A percentile compares a stretch with the other conserved stretches of the same genome.
These are phyloP conservation scores for Drosophila macrospina DNA, from an alignment of 2,888 invertebrate genomes.

Conservation along the genomic window DNA sequence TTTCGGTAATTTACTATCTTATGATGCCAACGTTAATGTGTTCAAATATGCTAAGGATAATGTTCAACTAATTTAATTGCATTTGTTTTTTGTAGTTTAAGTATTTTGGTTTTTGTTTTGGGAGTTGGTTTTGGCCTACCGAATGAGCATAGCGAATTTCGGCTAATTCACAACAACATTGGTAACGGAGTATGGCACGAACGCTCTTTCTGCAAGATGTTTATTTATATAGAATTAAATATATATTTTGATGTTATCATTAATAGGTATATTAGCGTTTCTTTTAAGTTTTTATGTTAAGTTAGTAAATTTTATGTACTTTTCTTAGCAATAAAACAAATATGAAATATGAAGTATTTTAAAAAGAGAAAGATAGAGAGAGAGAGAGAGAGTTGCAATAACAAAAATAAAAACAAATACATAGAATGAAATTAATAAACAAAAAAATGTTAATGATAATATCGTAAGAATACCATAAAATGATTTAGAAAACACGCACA, in stretches of 20 bases:
- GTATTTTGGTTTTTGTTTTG: conserved; percentile 49
- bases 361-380: background rate
- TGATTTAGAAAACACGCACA: conserved; percentile 63
- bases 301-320: conserved; percentile 30
- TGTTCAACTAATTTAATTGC: conserved; percentile 9
- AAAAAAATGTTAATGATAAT: conserved; percentile 16
- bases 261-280: conserved; percentile 42
- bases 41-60: conserved; percentile 37
- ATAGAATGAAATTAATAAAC: background rate
- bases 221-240: conserved; percentile 76
- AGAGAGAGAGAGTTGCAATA: conserved; percentile 30
- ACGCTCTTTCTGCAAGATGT: conserved; percentile 86
- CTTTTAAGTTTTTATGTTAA: background rate
- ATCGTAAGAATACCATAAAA: conserved; percentile 28
- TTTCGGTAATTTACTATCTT: conserved; percentile 34
- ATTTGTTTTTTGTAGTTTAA: conserved; percentile 47
- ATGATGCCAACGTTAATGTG: conserved; percentile 50
- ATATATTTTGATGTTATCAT: conserved; percentile 58
- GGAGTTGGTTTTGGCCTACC: conserved; percentile 84
- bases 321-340: background rate
- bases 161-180: conserved; percentile 86
- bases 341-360: conserved; percentile 41
- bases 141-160: conserved; percentile 86
- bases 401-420: conserved; percentile 15
- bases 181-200: conserved; percentile 86